Conservation (phyloP, 2,797 vertebrate genomes). For the Echiichthys vipera region DNA sequence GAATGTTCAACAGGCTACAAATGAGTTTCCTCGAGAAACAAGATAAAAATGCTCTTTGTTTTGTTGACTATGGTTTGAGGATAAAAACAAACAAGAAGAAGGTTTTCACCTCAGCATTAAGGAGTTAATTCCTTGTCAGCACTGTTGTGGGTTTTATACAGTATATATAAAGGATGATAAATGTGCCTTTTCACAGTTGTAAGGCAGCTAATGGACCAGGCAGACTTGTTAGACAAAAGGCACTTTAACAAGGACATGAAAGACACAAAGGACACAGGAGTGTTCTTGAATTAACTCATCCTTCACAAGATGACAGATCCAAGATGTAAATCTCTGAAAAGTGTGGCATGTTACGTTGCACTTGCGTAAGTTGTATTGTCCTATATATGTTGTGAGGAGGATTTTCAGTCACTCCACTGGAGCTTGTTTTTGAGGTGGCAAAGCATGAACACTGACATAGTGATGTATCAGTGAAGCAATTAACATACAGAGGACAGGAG, state of each 20-base stretch:
- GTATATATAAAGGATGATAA: conserved; percentile 73
- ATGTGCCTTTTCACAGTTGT: conserved; percentile 76
- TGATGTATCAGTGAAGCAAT: conserved; percentile 3
- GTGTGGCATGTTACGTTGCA: conserved; percentile 12
- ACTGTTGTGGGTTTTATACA: conserved; percentile 39
- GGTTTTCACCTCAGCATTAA: neutral
- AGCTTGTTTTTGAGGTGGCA: conserved; percentile 1
- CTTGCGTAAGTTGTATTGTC: conserved; percentile 30
- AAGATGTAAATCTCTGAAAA: conserved; percentile 27
- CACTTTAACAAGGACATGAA: conserved; percentile 68
- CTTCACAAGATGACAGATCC: conserved; percentile 52
- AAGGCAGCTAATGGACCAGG: conserved; percentile 79
- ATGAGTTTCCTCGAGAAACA: conserved; percentile 12
- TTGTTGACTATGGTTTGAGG: neutral
- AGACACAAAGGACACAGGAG: conserved; percentile 67
- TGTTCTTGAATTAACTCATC: conserved; percentile 63
- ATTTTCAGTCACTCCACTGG: conserved; percentile 13
- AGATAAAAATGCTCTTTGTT: neutral
- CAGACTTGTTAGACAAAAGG: conserved; percentile 69
- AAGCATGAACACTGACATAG: neutral
- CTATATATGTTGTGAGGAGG: conserved; percentile 2
- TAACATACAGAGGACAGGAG: conserved; percentile 13
- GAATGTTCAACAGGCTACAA: neutral
- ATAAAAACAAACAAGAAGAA: conserved; percentile 1
- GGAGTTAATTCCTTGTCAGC: conserved; percentile 47